A percentile compares a stretch with the other conserved stretches of the same genome.
These are phyloP conservation scores for Erebia palarica DNA, from an alignment of 2,888 invertebrate genomes.

Conservation along the genomic window DNA sequence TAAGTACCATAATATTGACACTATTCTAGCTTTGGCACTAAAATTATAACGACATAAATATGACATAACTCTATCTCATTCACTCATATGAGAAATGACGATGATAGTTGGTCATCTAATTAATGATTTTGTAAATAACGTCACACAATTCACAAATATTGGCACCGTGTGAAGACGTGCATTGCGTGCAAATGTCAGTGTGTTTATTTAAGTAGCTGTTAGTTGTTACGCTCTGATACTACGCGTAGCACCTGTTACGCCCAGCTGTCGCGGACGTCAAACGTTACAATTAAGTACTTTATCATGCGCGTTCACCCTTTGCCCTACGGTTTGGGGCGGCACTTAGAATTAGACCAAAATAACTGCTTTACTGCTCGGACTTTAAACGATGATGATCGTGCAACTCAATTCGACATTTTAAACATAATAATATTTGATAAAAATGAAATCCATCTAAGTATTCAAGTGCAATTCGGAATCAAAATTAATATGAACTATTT, in stretches of 20 bases:
- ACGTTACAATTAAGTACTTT: constrained; percentile 19
- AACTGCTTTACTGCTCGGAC: no score
- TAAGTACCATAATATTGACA: background rate
- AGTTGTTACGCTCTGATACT: constrained; percentile 34
- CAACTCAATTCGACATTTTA: no score
- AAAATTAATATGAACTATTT: no score
- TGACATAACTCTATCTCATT: background rate
- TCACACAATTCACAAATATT: constrained; percentile 35
- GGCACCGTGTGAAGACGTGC: constrained; percentile 40
- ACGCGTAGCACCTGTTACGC: constrained; percentile 55
- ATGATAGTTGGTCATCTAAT: background rate
- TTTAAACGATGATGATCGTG: no score
- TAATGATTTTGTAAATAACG: constrained; percentile 11
- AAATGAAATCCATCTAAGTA: no score
- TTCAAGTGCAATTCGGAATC: no score
- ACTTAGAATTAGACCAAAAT: background rate
- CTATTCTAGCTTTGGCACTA: background rate
- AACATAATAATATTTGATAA: no score
- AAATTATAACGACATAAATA: background rate
- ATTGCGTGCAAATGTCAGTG: constrained; percentile 36
- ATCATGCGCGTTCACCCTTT: constrained; percentile 18
- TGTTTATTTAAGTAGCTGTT: constrained; percentile 37
- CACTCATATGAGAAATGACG: background rate
- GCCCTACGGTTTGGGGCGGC: background rate
- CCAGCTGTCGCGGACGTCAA: constrained; percentile 54